A percentile compares a stretch with the other conserved stretches of the same genome.
Conservation (phyloP, 2,113 vertebrate species). For the Hydropotes inermis region DNA sequence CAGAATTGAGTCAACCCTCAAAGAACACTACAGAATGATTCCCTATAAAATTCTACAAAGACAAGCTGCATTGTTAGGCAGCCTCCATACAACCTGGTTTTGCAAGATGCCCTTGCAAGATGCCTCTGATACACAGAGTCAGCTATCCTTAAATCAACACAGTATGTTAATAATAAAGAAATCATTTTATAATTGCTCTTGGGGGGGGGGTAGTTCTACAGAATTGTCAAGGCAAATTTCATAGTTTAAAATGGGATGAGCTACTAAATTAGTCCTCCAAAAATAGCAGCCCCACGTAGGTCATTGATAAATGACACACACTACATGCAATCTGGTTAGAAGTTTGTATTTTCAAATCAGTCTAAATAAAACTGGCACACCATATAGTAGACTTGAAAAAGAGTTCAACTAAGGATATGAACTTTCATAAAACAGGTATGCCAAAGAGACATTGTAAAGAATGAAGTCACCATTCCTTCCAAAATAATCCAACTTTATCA, state of each 20-base stretch:
- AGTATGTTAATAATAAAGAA: constrained; percentile 13
- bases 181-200: constrained; percentile 10
- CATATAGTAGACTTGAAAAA: neutral
- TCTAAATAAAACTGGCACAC: neutral
- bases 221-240: neutral
- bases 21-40: constrained; percentile 17
- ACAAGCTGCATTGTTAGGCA: constrained; percentile 52
- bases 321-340: neutral
- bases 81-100: constrained; percentile 45
- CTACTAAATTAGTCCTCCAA: neutral
- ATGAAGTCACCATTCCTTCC: neutral
- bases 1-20: constrained; percentile 65
- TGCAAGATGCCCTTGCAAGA: constrained; percentile 14
- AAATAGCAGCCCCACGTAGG: neutral
- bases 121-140: neutral
- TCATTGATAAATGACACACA: neutral
- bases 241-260: neutral
- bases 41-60: constrained; percentile 56
- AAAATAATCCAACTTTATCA: neutral
- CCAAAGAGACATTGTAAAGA: neutral
- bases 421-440: neutral
- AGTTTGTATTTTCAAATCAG: neutral
- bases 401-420: neutral
- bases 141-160: constrained; percentile 30
- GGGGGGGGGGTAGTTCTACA: neutral